A percentile compares a stretch with the other conserved stretches of the same genome.
These are phyloP conservation scores for Apocheima hispidaria DNA, from an alignment of 2,888 invertebrate genomes.

Conservation along the genomic window DNA sequence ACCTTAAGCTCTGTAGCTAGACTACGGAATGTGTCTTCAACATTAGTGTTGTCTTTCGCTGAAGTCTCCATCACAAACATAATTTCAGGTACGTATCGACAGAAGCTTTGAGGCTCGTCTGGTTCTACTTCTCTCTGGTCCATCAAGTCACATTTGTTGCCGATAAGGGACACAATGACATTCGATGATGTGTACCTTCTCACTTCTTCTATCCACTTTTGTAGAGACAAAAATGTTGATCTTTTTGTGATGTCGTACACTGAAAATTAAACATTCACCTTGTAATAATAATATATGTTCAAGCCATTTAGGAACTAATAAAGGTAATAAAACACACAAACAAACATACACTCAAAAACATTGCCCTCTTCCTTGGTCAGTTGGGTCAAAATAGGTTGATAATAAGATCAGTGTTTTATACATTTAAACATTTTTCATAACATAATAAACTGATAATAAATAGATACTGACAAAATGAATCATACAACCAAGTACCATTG, in stretches of 20 bases:
- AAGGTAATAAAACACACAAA: no score
- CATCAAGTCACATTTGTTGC: conserved; percentile 96
- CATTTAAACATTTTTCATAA: no score
- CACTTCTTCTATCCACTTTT: conserved; percentile 98
- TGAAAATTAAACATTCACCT: conserved; percentile 54
- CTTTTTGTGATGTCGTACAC: conserved; percentile 98
- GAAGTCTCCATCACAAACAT: conserved; percentile 95
- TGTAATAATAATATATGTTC: not conserved
- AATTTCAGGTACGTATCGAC: conserved; percentile 94
- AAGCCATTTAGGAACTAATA: no score
- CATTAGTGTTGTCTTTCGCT: conserved; percentile 96
- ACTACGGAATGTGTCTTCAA: conserved; percentile 95
- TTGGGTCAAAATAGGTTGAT: no score
- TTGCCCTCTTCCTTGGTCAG: no score
- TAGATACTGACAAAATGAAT: no score
- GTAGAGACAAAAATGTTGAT: conserved; percentile 95
- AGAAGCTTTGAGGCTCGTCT: conserved; percentile 94
- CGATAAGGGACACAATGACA: conserved; percentile 95
- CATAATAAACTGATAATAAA: no score
- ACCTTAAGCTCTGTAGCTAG: conserved; percentile 95
- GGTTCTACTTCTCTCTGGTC: conserved; percentile 93
- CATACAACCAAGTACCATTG: not conserved
- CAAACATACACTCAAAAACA: no score
- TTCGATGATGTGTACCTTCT: conserved; percentile 96
- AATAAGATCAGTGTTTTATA: no score